A percentile compares a stretch with the other conserved stretches of the same genome.
phyloP scores from a whole-genome alignment of 1,140 invertebrate genomes.

The Pseudomyrmex cubaensis region DNA sequence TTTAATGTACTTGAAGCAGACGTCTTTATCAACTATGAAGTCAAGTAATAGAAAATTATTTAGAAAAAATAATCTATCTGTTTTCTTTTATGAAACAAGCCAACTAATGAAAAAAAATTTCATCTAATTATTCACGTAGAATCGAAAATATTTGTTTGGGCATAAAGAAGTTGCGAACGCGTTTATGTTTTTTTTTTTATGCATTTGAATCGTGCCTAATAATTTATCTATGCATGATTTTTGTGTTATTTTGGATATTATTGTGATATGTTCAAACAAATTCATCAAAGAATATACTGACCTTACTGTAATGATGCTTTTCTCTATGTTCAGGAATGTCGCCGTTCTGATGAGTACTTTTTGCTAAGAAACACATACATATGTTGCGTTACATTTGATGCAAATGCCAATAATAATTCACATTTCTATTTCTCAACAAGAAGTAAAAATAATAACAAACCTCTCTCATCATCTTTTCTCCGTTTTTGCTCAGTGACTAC shows the following conservation, averaged over 20 bases:
- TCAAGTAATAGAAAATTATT: constrained; percentile 72
- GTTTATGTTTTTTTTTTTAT: too few relatives aligned
- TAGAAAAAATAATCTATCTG: constrained; percentile 57
- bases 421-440: constrained; percentile 31
- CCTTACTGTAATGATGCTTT: constrained; percentile 87
- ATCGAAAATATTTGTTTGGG: too few relatives aligned
- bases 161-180: too few relatives aligned
- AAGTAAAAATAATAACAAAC: constrained; percentile 82
- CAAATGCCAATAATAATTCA: constrained; percentile 16
- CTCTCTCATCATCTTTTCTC: constrained; percentile 91
- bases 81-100: constrained; percentile 43
- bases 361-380: constrained; percentile 78
- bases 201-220: too few relatives aligned
- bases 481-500: constrained; percentile 89
- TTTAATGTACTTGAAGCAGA: constrained; percentile 79
- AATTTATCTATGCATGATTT: too few relatives aligned
- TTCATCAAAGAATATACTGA: constrained; percentile 71
- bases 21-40: constrained; percentile 78
- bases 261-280: background rate
- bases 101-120: too few relatives aligned
- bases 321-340: constrained; percentile 86
- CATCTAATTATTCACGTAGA: too few relatives aligned
- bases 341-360: constrained; percentile 86
- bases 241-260: too few relatives aligned
- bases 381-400: constrained; percentile 37